Evolutionary conservation across 2,113 vertebrate genomes (phyloP).

Genomic region (Festucalex cinctus): DNA sequence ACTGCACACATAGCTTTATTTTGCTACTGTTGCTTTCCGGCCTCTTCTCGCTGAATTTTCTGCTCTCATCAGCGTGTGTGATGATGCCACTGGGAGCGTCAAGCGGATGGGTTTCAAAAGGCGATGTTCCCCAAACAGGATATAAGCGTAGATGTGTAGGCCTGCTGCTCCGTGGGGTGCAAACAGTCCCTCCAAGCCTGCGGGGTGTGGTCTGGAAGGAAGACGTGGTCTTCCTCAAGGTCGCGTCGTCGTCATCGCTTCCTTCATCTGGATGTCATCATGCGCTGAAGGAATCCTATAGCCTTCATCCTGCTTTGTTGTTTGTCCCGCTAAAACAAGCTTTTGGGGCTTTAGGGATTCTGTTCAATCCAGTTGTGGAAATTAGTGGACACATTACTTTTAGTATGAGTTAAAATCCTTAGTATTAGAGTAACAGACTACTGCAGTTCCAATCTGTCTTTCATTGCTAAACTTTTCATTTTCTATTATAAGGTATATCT

Average conservation of each 20-base stretch:
- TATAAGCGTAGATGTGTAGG: constrained; percentile 60
- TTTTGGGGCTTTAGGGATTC: neutral
- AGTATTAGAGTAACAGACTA: too few species aligned
- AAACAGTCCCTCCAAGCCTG: constrained; percentile 44
- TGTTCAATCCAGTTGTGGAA: too few species aligned
- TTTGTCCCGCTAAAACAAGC: neutral
- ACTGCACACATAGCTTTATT: neutral
- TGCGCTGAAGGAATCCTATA: neutral
- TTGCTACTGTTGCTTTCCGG: constrained; percentile 31
- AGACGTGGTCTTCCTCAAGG: constrained; percentile 33
- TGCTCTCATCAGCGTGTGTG: constrained; percentile 46
- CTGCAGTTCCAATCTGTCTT: too few species aligned
- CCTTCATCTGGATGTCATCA: constrained; percentile 53
- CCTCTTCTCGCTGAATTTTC: constrained; percentile 20
- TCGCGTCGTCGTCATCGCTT: constrained; percentile 31
- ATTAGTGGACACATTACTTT: too few species aligned
- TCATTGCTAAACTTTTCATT: too few species aligned
- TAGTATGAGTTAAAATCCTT: too few species aligned
- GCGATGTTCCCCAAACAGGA: constrained; percentile 65
- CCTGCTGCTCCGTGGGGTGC: constrained; percentile 51
- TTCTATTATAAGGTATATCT: too few species aligned
- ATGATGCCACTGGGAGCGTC: constrained; percentile 60
- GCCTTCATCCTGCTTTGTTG: neutral
- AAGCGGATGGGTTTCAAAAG: constrained; percentile 67
- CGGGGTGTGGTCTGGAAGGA: constrained; percentile 45